phyloP scores from a whole-genome alignment of 2,888 invertebrate genomes.

The Branchellion lobata region DNA sequence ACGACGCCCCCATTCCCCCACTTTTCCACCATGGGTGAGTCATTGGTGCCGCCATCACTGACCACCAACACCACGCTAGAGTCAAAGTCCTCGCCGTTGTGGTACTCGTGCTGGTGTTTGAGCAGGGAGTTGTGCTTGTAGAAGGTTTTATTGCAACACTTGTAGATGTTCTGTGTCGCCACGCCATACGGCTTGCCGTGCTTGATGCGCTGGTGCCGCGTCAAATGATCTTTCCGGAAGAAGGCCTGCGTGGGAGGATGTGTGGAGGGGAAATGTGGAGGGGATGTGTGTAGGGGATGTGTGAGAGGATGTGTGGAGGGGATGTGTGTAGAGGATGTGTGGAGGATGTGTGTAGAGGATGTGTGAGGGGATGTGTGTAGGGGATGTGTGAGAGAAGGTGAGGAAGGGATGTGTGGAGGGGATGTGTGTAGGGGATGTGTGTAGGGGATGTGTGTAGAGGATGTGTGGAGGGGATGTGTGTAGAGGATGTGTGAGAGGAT shows the following conservation, averaged over 20 bases:
- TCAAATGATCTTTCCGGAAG: conserved; percentile 44
- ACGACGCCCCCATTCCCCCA: too few relatives aligned
- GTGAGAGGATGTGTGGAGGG: background rate
- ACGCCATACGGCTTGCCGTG: conserved; percentile 46
- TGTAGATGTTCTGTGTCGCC: conserved; percentile 41
- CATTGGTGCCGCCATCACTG: background rate
- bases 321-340: too few relatives aligned
- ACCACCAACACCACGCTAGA: conserved; percentile 25
- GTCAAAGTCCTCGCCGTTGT: conserved; percentile 11
- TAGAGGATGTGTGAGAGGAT: too few relatives aligned
- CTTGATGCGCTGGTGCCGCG: conserved; percentile 45
- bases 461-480: too few relatives aligned
- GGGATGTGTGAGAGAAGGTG: too few relatives aligned
- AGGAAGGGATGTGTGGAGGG: too few relatives aligned
- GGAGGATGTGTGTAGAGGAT: too few relatives aligned
- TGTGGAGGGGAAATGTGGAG: background rate
- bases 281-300: background rate
- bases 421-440: too few relatives aligned
- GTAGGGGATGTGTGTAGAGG: too few relatives aligned
- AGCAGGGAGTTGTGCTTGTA: conserved; percentile 44
- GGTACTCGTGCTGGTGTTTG: conserved; percentile 36
- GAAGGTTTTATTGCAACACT: conserved; percentile 44
- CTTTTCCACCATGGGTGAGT: too few relatives aligned
- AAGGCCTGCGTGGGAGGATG: conserved; percentile 32
- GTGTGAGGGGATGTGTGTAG: too few relatives aligned